Evolutionary conservation across 2,113 vertebrate genomes (phyloP).

Genomic region (Rhadina sibilatrix): DNA sequence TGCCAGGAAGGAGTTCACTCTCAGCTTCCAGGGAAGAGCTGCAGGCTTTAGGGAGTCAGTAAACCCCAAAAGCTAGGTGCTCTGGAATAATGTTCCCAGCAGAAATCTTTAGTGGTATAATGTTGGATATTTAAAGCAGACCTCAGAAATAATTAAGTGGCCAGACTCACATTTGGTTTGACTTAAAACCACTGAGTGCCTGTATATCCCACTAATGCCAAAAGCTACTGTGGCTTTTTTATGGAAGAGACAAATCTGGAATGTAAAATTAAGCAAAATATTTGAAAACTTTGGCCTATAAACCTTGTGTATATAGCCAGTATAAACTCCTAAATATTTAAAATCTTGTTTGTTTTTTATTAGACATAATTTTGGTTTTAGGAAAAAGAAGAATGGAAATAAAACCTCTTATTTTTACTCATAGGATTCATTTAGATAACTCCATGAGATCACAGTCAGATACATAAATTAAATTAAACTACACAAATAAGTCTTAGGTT

Average conservation of each 20-base stretch:
- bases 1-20: background rate
- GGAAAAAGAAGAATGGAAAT: background rate
- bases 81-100: background rate
- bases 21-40: background rate
- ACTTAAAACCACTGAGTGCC: background rate
- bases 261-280: constrained; percentile 25
- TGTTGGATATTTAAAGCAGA: background rate
- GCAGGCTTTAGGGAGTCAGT: background rate
- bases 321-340: constrained; percentile 48
- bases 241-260: background rate
- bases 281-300: constrained; percentile 12
- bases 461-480: constrained; percentile 26
- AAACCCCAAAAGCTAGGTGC: background rate
- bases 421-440: background rate
- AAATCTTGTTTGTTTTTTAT: constrained; percentile 54
- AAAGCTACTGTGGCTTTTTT: background rate
- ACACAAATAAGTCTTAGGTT: background rate
- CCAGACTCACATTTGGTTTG: background rate
- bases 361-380: constrained; percentile 7
- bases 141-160: background rate
- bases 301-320: background rate
- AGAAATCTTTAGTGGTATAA: background rate
- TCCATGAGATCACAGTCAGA: background rate
- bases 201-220: background rate
- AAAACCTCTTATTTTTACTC: constrained; percentile 16